phyloP scores from a whole-genome alignment of 2,888 invertebrate species.

The Saturnia japonica region DNA sequence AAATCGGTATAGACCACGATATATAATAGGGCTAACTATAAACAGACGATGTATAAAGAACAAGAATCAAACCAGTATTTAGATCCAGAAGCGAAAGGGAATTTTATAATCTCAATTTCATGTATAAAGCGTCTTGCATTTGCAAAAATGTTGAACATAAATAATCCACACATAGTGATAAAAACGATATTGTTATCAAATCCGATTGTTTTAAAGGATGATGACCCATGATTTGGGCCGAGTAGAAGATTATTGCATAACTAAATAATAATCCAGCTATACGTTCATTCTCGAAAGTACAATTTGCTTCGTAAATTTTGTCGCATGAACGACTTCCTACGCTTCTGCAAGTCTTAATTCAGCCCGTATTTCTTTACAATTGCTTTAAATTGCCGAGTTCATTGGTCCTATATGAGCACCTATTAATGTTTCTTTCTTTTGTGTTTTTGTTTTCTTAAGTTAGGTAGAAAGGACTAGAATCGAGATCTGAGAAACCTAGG shows the following conservation, averaged over 20 bases:
- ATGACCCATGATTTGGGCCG: neutral
- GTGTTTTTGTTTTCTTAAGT: neutral
- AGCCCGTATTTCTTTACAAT: neutral
- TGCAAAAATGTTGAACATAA: too few relatives aligned
- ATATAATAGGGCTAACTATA: too few relatives aligned
- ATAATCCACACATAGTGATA: neutral
- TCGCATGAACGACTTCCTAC: neutral
- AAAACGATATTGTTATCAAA: neutral
- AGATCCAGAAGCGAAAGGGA: too few relatives aligned
- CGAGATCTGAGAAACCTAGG: neutral
- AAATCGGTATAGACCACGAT: too few relatives aligned
- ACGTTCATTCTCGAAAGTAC: neutral
- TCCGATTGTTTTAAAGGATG: neutral
- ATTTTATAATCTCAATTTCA: too few relatives aligned
- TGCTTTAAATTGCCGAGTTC: conserved; percentile 10
- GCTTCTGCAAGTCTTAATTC: conserved; percentile 1
- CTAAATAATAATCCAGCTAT: neutral
- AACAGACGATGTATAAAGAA: too few relatives aligned
- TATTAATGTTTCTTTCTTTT: neutral
- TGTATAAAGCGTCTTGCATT: too few relatives aligned
- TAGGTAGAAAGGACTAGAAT: neutral
- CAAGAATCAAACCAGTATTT: too few relatives aligned
- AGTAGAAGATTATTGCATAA: neutral
- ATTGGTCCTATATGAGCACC: neutral
- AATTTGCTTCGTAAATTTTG: neutral